Conservation (phyloP, 2,888 invertebrate genomes). For the Allolobophora icterica region DNA sequence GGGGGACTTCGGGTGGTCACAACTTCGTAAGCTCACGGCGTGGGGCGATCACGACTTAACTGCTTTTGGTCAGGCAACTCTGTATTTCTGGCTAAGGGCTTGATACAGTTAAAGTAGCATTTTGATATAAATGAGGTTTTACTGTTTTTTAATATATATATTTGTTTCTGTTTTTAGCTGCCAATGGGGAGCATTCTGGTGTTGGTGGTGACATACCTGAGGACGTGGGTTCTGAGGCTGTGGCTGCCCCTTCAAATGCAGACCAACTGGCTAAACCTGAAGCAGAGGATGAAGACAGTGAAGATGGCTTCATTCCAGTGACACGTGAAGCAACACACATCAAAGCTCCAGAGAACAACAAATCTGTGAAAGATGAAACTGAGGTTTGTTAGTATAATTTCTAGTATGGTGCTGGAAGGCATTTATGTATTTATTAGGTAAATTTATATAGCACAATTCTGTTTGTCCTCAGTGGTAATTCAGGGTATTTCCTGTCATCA, state of each 20-base stretch:
- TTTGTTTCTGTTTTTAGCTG: neutral
- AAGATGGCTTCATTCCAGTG: neutral
- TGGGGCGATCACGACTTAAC: too few species aligned
- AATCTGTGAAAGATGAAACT: neutral
- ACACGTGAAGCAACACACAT: neutral
- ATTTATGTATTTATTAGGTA: neutral
- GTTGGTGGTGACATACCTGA: neutral
- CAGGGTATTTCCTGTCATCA: neutral
- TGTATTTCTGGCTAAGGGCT: too few species aligned
- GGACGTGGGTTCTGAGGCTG: neutral
- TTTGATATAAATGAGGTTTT: neutral
- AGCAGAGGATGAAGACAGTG: constrained; percentile 24
- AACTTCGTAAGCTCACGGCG: too few species aligned
- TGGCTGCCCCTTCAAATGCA: too few species aligned
- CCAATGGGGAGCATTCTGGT: neutral
- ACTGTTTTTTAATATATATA: neutral
- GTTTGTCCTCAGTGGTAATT: neutral
- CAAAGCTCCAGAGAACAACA: neutral
- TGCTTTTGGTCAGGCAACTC: too few species aligned
- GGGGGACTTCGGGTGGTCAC: too few species aligned
- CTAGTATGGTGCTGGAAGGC: neutral
- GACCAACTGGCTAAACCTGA: neutral
- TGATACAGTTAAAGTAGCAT: neutral
- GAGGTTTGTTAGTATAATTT: neutral
- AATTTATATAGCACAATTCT: too few species aligned